Evolutionary conservation across 2,888 invertebrate species (phyloP).

Genomic region (Mythimna loreyi): DNA sequence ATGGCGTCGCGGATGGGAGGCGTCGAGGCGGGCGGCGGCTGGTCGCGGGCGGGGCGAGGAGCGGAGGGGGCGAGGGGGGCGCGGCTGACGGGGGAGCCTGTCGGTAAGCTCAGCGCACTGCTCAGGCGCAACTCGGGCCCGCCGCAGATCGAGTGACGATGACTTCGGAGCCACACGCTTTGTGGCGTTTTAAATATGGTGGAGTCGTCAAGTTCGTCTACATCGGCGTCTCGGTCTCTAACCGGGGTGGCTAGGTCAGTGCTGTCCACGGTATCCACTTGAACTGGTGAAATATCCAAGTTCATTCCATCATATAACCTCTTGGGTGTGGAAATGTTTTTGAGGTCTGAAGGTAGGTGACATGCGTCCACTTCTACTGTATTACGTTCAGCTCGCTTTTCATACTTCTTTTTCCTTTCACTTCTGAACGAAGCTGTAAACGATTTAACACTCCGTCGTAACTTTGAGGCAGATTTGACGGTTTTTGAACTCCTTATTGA

Average conservation of each 20-base stretch:
- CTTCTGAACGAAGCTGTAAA: slow-evolving; percentile 89
- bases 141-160: slow-evolving; percentile 83
- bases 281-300: slow-evolving; percentile 86
- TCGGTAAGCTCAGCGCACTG: slow-evolving; percentile 45
- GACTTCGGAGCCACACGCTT: slow-evolving; percentile 80
- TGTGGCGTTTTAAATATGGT: slow-evolving; percentile 86
- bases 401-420: slow-evolving; percentile 89
- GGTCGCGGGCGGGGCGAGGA: slow-evolving; percentile 78
- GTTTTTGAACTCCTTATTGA: slow-evolving; percentile 86
- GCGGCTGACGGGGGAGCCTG: slow-evolving; percentile 57
- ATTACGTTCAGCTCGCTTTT: slow-evolving; percentile 84
- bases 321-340: slow-evolving; percentile 84
- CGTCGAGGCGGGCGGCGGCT: slow-evolving; percentile 83
- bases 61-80: slow-evolving; percentile 66
- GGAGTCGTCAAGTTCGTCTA: slow-evolving; percentile 85
- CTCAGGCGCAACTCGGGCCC: slow-evolving; percentile 71
- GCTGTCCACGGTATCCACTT: slow-evolving; percentile 87
- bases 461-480: slow-evolving; percentile 86
- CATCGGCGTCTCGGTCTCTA: slow-evolving; percentile 66
- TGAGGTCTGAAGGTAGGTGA: slow-evolving; percentile 78
- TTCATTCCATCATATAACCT: slow-evolving; percentile 82
- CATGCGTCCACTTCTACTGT: slow-evolving; percentile 84
- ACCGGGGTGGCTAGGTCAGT: slow-evolving; percentile 79
- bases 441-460: slow-evolving; percentile 88
- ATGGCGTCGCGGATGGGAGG: slow-evolving; percentile 87